Evolutionary conservation across 1,140 invertebrate genomes (phyloP), one percentile per base, ranked within the genome.

Genomic region (Scaptomyza hsui): DNA sequence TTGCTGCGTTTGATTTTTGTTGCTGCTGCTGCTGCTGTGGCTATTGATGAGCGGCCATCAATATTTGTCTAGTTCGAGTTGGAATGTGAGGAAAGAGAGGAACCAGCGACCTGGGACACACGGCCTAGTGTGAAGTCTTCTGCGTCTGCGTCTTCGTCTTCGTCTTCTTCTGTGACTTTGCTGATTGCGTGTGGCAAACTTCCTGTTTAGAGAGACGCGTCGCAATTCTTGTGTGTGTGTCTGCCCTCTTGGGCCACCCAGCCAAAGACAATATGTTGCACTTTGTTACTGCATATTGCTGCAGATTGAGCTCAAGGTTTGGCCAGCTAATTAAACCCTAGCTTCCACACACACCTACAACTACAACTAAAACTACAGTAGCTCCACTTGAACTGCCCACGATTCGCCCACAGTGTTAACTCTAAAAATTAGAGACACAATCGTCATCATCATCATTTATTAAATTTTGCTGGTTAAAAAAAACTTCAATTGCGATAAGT

Each of bases 1-100:
- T 35, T 51, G 52, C 80, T 81, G 78, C 78, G 78, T 81, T 81
- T 81, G 78, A 81, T 82, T 81, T 80, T 69, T 49, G 55, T 16
- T 51, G 52, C 19, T 52, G 72, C 29, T 57, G 44, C 37, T 48
- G 44, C 49, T 65, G 79, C 77, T 67, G 77, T 57, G 71, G 67
- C 81, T 86, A 86, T 86, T 86, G 81, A 86, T 86, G 81, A 86
- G 82, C 82, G 78, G 82, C 82, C 82, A 86, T 86, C 82, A 86
- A 86, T 86, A 86, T 86, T 88, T 86, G 82, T 86, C 82, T 86
- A 86, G 81, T 86, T 86, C 65, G 82, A 71, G 82, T 67, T 86
- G 82, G 82, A 86, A 86, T 86, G 78, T 70, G 77, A 29, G 4
- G 37, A 12, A 13, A 52, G 48, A 52, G 12, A 16, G 64, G 45